Base-by-base conservation (phyloP, 2,888 invertebrate genomes). In the Diplolepis rosae region DNA sequence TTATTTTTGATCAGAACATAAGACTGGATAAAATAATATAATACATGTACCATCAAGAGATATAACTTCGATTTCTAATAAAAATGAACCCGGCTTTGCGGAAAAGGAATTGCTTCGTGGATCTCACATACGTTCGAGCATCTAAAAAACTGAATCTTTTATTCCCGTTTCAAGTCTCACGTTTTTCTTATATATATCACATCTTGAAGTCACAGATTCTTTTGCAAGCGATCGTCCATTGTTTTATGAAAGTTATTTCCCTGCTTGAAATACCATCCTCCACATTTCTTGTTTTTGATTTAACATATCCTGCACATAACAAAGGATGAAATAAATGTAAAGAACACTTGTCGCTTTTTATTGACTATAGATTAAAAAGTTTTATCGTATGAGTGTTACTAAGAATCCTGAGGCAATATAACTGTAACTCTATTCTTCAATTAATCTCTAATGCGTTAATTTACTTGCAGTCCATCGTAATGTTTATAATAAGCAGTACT, bases 181-280 rank as follows among this genome's bases (percentile, higher is more conserved):
- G 45, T 45, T 45, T 45, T 45, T 45, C 45, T 42, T 42, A 7
- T 42, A n/a, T n/a, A 15, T 42, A 42, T 42, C 42, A 42, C 42
- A 42, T 42, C 6, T 2, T 15, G 42, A 42, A 42, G 42, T 42
- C 42, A n/a, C 42, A 42, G 15, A 42, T 6, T 15, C 45, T 45
- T 45, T 45, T 18, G 45, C 2, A 9, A 6, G 15, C 42, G 45
- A 45, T 45, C 7, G 45, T 18, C 45, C 18, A 45, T 45, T 45
- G 45, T 45, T 45, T 45, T 45, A 45, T 45, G 45, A 45, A 45
- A 45, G 45, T 45, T 45, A 45, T 45, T 45, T 18, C 15, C 45
- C 45, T 45, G 15, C 18, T 45, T 7, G 6, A 7, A 45, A 45
- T 45, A 18, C 45, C 15, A 18, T 45, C 18, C 45, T 9, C 45